These are phyloP conservation scores for Busseola fusca DNA, from an alignment of 2,888 invertebrate genomes.

Conservation along the genomic window DNA sequence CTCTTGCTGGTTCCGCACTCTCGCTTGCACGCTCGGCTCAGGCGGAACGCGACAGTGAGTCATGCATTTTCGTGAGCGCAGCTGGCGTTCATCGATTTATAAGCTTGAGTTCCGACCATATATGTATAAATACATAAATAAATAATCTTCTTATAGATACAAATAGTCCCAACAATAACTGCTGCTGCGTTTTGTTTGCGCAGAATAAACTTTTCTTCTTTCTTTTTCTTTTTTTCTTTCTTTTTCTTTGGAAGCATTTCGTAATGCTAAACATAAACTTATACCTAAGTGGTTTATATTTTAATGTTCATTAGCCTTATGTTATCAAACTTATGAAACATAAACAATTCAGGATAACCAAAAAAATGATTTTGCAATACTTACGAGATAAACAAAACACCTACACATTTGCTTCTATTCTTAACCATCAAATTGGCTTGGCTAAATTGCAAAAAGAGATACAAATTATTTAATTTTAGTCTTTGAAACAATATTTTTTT, in stretches of 20 bases:
- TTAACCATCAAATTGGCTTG: background rate
- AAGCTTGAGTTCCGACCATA: too few species aligned
- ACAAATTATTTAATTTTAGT: background rate
- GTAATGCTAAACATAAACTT: constrained; percentile 30
- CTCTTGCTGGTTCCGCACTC: too few species aligned
- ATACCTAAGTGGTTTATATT: constrained; percentile 1
- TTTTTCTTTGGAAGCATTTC: constrained; percentile 18
- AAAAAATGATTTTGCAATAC: constrained; percentile 7
- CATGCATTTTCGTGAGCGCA: too few species aligned
- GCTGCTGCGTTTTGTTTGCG: too few species aligned
- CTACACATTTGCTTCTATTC: constrained; percentile 3
- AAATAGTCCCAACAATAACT: background rate
- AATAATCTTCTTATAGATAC: too few species aligned
- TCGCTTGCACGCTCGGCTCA: too few species aligned
- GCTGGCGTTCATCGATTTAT: too few species aligned
- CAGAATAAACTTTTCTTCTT: too few species aligned
- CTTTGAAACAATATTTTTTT: background rate
- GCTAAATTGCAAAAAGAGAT: background rate
- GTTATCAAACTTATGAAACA: constrained; percentile 41
- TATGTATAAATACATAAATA: too few species aligned
- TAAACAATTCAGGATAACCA: constrained; percentile 22
- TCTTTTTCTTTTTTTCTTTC: too few species aligned
- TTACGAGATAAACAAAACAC: background rate
- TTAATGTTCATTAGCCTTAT: constrained; percentile 41
- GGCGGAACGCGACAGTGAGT: too few species aligned